Evolutionary conservation across 1,140 invertebrate genomes (phyloP), one percentile per base, ranked within the genome.

Genomic region (Bicyclus anynana): DNA sequence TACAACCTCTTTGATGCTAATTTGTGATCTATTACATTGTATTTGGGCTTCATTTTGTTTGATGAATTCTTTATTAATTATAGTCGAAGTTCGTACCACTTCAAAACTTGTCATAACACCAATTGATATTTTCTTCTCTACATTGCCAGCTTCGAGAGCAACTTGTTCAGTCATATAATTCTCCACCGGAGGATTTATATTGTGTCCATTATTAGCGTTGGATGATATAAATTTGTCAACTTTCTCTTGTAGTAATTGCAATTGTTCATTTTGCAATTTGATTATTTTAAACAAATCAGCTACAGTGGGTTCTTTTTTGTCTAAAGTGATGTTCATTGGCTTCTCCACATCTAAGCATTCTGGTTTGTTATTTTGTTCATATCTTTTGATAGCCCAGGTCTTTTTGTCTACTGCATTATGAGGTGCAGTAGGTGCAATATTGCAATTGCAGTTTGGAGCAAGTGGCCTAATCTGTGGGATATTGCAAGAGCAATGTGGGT

Each of bases 31-130:
- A 21, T 84, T 87, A 35, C 76, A 84, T 53, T 84, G 80, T 59
- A 82, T 77, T 49, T 87, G 82, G 50, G 82, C 70, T 29, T 85
- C 76, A 63, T 62, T 78, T 59, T 67, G 72, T 54, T 78, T 78
- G 10, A 79, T 38, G 20, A 82, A 59, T 71, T 86, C 81, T 52
- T 88, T 86, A 64, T 89, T 85, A 6, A 73, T 87, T 29, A 75
- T 77, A 63, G 72, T 91, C 38, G 78, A 90, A 59, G 87, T 90
- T 53, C 93, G 80, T 2, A 91, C 91, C 58, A 93, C 90, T 80
- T 94, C 92, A 81, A 93, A 93, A 79, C 92, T 94, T 2, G 92
- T 93, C 91, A 93, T 93, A 7, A 94, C 91, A 57, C 92, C 92
- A 59, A 93, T 92, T 0, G 93, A 93, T 63, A 93, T 92, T 67